Base-by-base conservation (phyloP, 2,888 invertebrate genomes). In the Mythimna lalbum region DNA sequence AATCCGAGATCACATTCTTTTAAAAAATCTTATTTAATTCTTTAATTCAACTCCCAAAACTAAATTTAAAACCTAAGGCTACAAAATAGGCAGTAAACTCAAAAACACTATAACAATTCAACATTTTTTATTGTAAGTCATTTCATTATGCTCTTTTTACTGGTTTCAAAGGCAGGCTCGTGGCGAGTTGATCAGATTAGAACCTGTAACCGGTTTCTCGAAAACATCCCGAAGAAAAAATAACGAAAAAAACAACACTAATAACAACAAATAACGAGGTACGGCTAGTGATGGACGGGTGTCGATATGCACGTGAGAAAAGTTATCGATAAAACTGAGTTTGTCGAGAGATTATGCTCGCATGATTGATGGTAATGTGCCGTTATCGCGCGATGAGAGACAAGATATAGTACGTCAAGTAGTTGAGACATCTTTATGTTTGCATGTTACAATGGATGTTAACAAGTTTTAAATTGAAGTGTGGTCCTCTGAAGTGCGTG, bases 201-300 rank as follows among this genome's bases (percentile, higher is more conserved):
- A 78, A 89, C 85, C 86, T 80, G 81, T 68, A 84, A 95, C 95
- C 95, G 94, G 95, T 95, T 94, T 83, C 89, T 91, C 93, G 88
- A 94, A 94, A 94, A 93, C 93, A 92, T 92, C 92, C 93, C 92
- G 90, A 87, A 89, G 89, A 84, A 88, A 90, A 92, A 92, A 91
- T 90, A 92, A 72, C 64, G 87, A 87, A 87, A 87, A 94, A 93
- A 93, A 92, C 89, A 89, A 93, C 92, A 92, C 94, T 95, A 95
- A 95, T 95, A 95, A 95, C 94, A 96, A 96, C 95, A 96, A 96
- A 95, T 96, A 96, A 96, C 95, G 94, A 96, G 94, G 91, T 91
- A 90, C 81, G 85, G 78, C 72, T 83, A 89, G 86, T 90, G 89
- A 86, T 86, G 88, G 72, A 84, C 79, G 64, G 68, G 67, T 75